Conservation (phyloP, 1,140 invertebrate genomes). For the Megathymus violae region DNA sequence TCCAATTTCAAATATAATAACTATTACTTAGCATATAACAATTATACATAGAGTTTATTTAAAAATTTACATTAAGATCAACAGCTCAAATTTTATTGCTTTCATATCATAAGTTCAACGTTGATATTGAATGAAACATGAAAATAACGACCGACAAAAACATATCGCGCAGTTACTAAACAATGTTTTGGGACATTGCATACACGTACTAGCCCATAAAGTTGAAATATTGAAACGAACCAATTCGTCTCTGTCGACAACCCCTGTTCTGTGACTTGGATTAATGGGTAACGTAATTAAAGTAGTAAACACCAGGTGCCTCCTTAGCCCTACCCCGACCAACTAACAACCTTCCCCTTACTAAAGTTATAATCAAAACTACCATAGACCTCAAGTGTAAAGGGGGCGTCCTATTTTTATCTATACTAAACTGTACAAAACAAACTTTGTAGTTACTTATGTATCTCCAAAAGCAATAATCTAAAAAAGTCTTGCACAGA, state of each 20-base stretch:
- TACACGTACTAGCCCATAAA: conserved; percentile 30
- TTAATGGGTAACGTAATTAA: conserved; percentile 73
- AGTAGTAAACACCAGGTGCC: conserved; percentile 71
- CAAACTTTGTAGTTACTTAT: no score
- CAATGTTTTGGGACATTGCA: conserved; percentile 4
- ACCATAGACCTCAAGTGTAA: background rate
- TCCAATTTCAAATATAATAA: no score
- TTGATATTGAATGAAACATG: no score
- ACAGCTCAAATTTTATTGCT: no score
- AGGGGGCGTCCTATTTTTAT: no score
- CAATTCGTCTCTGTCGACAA: conserved; percentile 66
- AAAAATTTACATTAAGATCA: no score
- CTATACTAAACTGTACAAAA: no score
- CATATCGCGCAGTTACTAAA: conserved; percentile 15
- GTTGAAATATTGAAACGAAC: conserved; percentile 61
- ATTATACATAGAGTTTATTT: no score
- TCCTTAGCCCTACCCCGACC: conserved; percentile 45
- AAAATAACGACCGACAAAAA: conserved; percentile 6
- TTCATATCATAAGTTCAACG: no score
- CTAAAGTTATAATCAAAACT: background rate
- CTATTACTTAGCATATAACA: no score
- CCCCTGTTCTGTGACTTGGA: conserved; percentile 64
- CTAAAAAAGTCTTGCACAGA: no score
- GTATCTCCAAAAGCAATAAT: no score
- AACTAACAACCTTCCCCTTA: conserved; percentile 37